Conservation (phyloP, 2,797 vertebrate species). For the Melanotaenia nigrans region DNA sequence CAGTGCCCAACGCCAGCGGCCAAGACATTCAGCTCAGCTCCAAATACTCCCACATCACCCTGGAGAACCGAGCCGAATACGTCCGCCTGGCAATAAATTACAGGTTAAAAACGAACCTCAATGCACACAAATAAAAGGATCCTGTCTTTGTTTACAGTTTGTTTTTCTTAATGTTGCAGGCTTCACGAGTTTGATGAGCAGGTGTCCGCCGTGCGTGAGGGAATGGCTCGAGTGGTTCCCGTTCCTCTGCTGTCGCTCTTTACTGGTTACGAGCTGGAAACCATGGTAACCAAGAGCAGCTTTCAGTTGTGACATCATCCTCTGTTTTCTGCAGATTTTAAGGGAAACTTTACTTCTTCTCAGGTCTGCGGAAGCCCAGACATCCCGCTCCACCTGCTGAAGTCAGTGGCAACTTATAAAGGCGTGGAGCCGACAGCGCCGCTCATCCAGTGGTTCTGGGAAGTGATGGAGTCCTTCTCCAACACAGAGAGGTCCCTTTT, state of each 20-base stretch:
- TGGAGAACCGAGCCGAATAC: constrained; percentile 95
- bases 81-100: constrained; percentile 97
- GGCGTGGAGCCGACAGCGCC: constrained; percentile 93
- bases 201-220: constrained; percentile 95
- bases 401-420: constrained; percentile 98
- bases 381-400: constrained; percentile 96
- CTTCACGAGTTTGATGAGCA: constrained; percentile 98
- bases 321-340: neutral
- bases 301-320: neutral
- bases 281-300: constrained; percentile 85
- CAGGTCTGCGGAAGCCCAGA: constrained; percentile 98
- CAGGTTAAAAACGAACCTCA: constrained; percentile 80
- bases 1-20: constrained; percentile 95
- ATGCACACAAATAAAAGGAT: neutral
- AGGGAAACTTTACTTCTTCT: neutral
- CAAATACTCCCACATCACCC: constrained; percentile 94
- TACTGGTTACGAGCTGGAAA: constrained; percentile 97
- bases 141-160: neutral
- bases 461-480: constrained; percentile 99
- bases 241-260: constrained; percentile 97
- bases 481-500: constrained; percentile 98
- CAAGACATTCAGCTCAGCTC: constrained; percentile 98
- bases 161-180: constrained; percentile 71
- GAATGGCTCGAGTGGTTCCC: constrained; percentile 97
- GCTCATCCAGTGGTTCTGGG: constrained; percentile 99